Base-by-base conservation (phyloP, 2,888 invertebrate genomes). In the Heliothis peltigera region DNA sequence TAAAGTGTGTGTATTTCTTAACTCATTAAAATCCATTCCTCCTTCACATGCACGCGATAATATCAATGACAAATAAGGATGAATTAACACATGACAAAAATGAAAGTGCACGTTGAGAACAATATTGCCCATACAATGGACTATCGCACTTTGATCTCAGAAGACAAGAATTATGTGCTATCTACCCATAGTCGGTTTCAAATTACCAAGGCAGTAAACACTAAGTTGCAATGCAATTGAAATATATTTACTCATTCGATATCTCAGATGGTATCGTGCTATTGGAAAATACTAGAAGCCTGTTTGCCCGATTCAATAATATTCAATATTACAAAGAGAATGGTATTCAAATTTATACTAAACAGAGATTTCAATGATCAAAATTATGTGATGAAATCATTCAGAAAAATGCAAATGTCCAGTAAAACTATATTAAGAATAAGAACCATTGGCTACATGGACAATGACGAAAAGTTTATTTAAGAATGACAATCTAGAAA, bases 61-160 rank as follows among this genome's bases (percentile, higher is more conserved):
- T 74, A 48, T n/a, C 17, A 47, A 52, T 60, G 55, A 47, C 62
- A 56, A 66, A 64, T 49, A 59, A 49, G 48, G 49, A 57, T 35
- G 49, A 44, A 62, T 69, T 64, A 70, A 70, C 73, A 79, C 62
- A 61, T 64, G 67, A 70, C 64, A 70, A 61, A 69, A 58, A 76
- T 44, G 68, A 72, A 70, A 81, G 64, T 60, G 39, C 18, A 22
- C 19, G n/a, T 28, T 19, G 52, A 70, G 60, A 70, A 72, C 67
- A 79, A 77, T 69, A 32, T 32, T 21, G 25, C 35, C 19, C 48
- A 64, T 43, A 32, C 51, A 64, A 39, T 42, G 46, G 28, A 49
- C 22, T 48, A 22, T 46, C 17, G 46, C 18, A 48, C 28, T 57
- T 57, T 58, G 64, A 53, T 62, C 61, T 64, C 57, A 48, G 35